Evolutionary conservation across 2,113 vertebrate species (phyloP).

Genomic region (Notechis scutatus): DNA sequence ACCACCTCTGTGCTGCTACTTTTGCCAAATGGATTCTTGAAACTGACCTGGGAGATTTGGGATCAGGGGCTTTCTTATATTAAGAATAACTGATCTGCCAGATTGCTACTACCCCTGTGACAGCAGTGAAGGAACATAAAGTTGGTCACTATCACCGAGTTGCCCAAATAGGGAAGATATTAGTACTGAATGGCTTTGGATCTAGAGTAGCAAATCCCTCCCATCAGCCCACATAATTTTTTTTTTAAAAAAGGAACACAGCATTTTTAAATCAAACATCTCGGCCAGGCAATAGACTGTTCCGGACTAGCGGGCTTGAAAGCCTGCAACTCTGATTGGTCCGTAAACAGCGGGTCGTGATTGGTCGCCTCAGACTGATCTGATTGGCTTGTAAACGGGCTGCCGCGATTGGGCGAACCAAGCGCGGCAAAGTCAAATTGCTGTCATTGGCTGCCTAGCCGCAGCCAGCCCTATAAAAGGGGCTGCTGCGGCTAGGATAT

Average conservation of each 20-base stretch:
- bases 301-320: too few relatives aligned
- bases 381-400: too few relatives aligned
- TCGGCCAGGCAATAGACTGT: neutral
- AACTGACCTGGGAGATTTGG: neutral
- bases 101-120: neutral
- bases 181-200: neutral
- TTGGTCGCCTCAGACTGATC: too few relatives aligned
- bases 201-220: neutral
- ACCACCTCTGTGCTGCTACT: neutral
- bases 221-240: neutral
- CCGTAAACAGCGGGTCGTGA: too few relatives aligned
- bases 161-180: neutral
- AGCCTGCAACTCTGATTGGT: too few relatives aligned
- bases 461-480: too few relatives aligned
- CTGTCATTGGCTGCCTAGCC: too few relatives aligned
- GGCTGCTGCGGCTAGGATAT: too few relatives aligned
- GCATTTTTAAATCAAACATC: neutral
- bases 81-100: neutral
- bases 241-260: neutral
- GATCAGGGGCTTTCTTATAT: neutral
- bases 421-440: too few relatives aligned
- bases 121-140: neutral
- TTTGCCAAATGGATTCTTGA: neutral
- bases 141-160: neutral
- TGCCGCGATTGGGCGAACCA: too few relatives aligned